These are phyloP conservation scores for Eleginops maclovinus DNA, from an alignment of 2,113 vertebrate genomes.

Conservation along the genomic window DNA sequence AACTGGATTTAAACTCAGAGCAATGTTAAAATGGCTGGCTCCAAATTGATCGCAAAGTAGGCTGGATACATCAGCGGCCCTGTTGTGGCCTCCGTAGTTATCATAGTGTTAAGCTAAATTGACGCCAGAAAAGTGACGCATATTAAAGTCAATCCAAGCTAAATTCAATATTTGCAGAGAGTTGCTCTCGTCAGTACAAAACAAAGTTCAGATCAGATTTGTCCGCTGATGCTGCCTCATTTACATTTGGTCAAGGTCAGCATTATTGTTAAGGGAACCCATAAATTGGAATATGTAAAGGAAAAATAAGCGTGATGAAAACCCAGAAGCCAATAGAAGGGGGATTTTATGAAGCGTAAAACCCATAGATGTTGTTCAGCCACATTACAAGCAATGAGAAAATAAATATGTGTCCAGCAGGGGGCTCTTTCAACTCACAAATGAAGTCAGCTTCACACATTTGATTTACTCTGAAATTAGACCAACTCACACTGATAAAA, in stretches of 20 bases:
- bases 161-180: slow-evolving; percentile 48
- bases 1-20: slow-evolving; percentile 46
- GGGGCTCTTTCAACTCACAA: slow-evolving; percentile 78
- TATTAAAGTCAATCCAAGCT: slow-evolving; percentile 62
- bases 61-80: slow-evolving; percentile 49
- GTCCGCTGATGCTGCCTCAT: slow-evolving; percentile 52
- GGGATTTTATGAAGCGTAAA: slow-evolving; percentile 35
- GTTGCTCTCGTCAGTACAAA: slow-evolving; percentile 46
- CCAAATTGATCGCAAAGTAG: slow-evolving; percentile 48
- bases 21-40: slow-evolving; percentile 38
- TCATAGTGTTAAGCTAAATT: slow-evolving; percentile 57
- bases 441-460: slow-evolving; percentile 52
- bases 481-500: slow-evolving; percentile 32
- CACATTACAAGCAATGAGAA: slow-evolving; percentile 18
- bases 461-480: slow-evolving; percentile 47
- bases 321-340: slow-evolving; percentile 28
- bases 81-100: slow-evolving; percentile 48
- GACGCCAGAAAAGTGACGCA: slow-evolving; percentile 49
- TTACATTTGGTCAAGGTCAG: slow-evolving; percentile 64
- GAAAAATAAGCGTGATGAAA: slow-evolving; percentile 56
- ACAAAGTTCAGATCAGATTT: slow-evolving; percentile 52
- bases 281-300: slow-evolving; percentile 44
- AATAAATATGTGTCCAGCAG: slow-evolving; percentile 69
- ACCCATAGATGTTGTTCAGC: slow-evolving; percentile 51
- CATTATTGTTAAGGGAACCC: slow-evolving; percentile 44